Evolutionary conservation across 2,888 invertebrate species (phyloP).

Genomic region (Octodonta nipae): DNA sequence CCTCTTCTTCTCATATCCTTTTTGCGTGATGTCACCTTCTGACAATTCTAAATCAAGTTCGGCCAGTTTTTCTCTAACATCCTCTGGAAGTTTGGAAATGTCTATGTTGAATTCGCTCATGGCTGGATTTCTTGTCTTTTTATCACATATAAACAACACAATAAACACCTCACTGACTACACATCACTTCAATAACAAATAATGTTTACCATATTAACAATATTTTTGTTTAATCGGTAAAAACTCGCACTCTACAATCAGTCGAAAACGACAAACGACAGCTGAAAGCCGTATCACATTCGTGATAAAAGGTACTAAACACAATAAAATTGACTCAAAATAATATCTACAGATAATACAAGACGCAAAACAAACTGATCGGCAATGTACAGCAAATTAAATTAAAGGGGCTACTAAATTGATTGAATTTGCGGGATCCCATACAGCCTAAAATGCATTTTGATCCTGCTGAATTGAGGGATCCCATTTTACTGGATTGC

Average conservation of each 20-base stretch:
- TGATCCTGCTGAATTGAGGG: too few relatives aligned
- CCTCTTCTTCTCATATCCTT: constrained; percentile 97
- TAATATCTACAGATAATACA: too few relatives aligned
- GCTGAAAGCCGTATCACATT: too few relatives aligned
- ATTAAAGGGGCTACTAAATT: too few relatives aligned
- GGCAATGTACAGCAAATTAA: too few relatives aligned
- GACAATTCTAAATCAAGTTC: constrained; percentile 95
- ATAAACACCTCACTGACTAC: constrained; percentile 22
- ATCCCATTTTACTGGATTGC: too few relatives aligned
- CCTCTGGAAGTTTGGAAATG: constrained; percentile 77
- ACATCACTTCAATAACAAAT: constrained; percentile 21
- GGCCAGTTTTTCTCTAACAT: constrained; percentile 88
- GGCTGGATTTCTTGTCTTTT: constrained; percentile 13
- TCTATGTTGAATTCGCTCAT: constrained; percentile 74
- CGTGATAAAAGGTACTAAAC: too few relatives aligned
- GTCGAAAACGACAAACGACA: background rate
- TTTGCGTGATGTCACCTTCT: constrained; percentile 99
- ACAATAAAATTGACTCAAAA: too few relatives aligned
- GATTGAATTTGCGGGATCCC: too few relatives aligned
- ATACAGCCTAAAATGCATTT: too few relatives aligned
- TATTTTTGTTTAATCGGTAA: constrained; percentile 13
- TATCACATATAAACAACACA: constrained; percentile 28
- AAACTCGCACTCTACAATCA: too few relatives aligned
- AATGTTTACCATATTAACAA: constrained; percentile 25
- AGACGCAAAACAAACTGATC: too few relatives aligned